Evolutionary conservation across 2,113 vertebrate species (phyloP), one percentile per base, ranked within the genome.

Genomic region (Anolis sagrei): DNA sequence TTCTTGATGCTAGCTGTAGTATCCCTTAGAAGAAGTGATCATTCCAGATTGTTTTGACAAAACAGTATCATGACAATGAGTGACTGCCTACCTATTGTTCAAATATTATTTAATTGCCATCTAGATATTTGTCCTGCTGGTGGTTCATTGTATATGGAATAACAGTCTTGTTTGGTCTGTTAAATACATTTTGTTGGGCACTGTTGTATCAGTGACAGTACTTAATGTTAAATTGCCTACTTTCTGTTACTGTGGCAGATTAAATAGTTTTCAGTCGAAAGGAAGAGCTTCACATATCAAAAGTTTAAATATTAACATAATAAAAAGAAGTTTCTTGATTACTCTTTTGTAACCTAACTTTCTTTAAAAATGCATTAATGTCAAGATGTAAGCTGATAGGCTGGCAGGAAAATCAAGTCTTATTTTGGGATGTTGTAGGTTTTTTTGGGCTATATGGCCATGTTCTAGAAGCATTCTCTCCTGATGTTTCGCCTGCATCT

Each of bases 351-450:
- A 92, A 92, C 90, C n/a, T 62, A 34, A 44, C 39, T 58, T 48
- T 48, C 39, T 29, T 75, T 69, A 87, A 83, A 92, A 91, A 91
- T 80, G 0, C 51, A 84, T 72, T 91, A 91, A 92, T 91, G 90
- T 92, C 78, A 83, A 89, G 92, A 92, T 90, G 89, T 92, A 93
- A 93, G 89, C 88, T 94, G 83, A 76, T 85, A 87, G 88, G 61
- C 85, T 89, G 89, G 86, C 89, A 87, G 90, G 81, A 92, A 94
- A 91, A 93, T 94, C 89, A 92, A 89, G 10, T 95, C 44, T 81
- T 87, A 87, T 94, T 93, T 92, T 89, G n/a, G n/a, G n/a, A n/a
- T n/a, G n/a, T n/a, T n/a, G n/a, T n/a, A n/a, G n/a, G n/a, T n/a
- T n/a, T n/a, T n/a, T n/a, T n/a, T n/a, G n/a, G n/a, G n/a, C n/a